Evolutionary conservation across 2,888 invertebrate species (phyloP), one percentile per base, ranked within the genome.

Genomic region (Drosophila affinis): DNA sequence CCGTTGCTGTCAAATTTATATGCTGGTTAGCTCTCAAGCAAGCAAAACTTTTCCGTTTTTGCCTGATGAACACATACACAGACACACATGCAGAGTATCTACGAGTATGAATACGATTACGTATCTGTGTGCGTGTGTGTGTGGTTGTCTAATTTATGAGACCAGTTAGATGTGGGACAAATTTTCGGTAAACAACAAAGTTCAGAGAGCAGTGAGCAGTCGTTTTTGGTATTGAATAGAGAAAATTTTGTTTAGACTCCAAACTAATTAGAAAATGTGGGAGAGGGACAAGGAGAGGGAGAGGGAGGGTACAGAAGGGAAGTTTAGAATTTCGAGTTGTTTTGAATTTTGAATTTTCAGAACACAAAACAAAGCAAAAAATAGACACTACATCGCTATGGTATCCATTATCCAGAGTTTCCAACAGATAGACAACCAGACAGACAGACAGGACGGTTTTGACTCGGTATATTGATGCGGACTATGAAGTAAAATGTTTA

Each of bases 1-100:
- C 46, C 57, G 60, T 74, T 62, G 53, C 80, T 82, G 76, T 77
- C 80, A 80, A 82, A 82, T 85, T 77, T 85, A 85, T 85, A 85
- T 82, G 82, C 86, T 80, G 82, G 82, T 85, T 82, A 78, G 83
- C 76, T 65, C 14, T 39, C 39, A 9, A 44, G 58, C 46, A 52
- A 51, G 58, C 52, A 71, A 65, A 82, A 85, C 72, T 82, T 81
- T 81, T 68, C 24, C 39, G 49, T 39, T 62, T 70, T 49, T 53
- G 55, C 34, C 71, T 77, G 72, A 75, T 63, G 68, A 62, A 70
- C 71, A 59, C 65, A 71, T 85, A 81, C 76, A 76, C 71, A 70
- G 71, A 17, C n/a, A 12, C 45, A 29, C 72, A 29, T 46, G 14
- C 46, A 29, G 39, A 39, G 14, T 14, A 14, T 34, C 34, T 34